Percentiles rank a stretch among this genome's conserved stretches.
Conservation (phyloP, 2,888 invertebrate genomes). For the Drosophila pseudotakahashii region DNA sequence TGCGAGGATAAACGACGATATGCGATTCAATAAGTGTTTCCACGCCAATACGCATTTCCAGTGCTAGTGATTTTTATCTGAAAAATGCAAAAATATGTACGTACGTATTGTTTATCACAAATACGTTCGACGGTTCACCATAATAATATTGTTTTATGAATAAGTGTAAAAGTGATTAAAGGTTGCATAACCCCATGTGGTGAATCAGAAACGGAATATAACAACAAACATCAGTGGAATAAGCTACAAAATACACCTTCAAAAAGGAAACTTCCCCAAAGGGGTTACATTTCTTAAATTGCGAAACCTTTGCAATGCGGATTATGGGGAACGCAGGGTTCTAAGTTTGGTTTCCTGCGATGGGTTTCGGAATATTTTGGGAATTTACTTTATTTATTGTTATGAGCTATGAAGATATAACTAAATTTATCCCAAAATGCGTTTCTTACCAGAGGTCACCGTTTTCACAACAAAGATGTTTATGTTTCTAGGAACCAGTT, state of each 20-base stretch:
- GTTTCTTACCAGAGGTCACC: too few relatives aligned
- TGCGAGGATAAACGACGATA: slow-evolving; percentile 13
- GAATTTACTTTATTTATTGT: neutral
- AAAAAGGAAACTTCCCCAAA: neutral
- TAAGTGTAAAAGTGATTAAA: slow-evolving; percentile 23
- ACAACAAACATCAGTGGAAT: slow-evolving; percentile 19
- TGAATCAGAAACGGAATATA: slow-evolving; percentile 1
- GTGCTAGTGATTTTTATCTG: slow-evolving; percentile 29
- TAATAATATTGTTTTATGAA: slow-evolving; percentile 12
- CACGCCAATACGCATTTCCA: slow-evolving; percentile 19
- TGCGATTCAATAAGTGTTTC: slow-evolving; percentile 23
- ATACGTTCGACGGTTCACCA: slow-evolving; percentile 1
- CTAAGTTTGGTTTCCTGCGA: neutral
- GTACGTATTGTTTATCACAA: slow-evolving; percentile 2
- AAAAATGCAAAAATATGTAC: slow-evolving; percentile 27
- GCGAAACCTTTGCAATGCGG: slow-evolving; percentile 16
- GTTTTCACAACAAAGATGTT: too few relatives aligned
- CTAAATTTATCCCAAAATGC: neutral
- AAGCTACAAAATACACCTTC: slow-evolving; percentile 6
- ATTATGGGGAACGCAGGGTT: slow-evolving; percentile 20
- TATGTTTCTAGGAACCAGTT: too few relatives aligned
- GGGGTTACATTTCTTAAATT: slow-evolving; percentile 4
- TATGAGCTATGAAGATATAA: too few relatives aligned
- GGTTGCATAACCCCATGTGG: slow-evolving; percentile 32
- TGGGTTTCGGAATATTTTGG: neutral